Evolutionary conservation across 2,888 invertebrate species (phyloP), one percentile per base, ranked within the genome.

Genomic region (Xestia c-nigrum): DNA sequence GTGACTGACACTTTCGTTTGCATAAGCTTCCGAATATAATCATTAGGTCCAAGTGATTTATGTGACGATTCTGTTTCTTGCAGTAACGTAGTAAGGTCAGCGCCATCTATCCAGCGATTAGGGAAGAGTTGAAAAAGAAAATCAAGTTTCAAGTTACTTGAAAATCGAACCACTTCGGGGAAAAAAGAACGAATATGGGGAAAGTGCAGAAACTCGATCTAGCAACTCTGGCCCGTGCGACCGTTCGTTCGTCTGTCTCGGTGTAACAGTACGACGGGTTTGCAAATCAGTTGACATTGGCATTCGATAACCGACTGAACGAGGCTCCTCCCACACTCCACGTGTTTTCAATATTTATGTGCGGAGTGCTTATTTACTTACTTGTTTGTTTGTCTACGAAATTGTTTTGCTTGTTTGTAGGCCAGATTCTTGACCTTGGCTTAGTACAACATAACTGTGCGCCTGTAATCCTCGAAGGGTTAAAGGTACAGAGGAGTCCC

Each of bases 231-330:
- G 19, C 38, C 61, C 72, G 21, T 78, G 91, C 81, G 83, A 19
- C 19, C 50, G 19, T 57, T 55, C 43, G 52, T 85, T 81, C 66
- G 66, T 73, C 64, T 47, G 68, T 81, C 59, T 74, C 84, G 74
- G 77, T 82, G 88, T 94, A 94, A 94, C 94, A 92, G 95, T 94
- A 93, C 78, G 92, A 93, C 94, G 88, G 90, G 95, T 94, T 96
- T 95, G 94, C 94, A 94, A 95, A 95, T 95, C 89, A 94, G 91
- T 91, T 93, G 94, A 93, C 94, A 95, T 95, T 95, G 95, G 93
- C 94, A 96, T 95, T 95, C 95, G 92, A 90, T 89, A 88, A 87
- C 83, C 65, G 78, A 80, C 85, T 72, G 86, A 78, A 79, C 85
- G 78, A 86, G 86, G 78, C 81, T 84, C 81, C 83, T 78, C 89